Conservation (phyloP, 2,888 invertebrate genomes). For the Tupiocoris notatus region DNA sequence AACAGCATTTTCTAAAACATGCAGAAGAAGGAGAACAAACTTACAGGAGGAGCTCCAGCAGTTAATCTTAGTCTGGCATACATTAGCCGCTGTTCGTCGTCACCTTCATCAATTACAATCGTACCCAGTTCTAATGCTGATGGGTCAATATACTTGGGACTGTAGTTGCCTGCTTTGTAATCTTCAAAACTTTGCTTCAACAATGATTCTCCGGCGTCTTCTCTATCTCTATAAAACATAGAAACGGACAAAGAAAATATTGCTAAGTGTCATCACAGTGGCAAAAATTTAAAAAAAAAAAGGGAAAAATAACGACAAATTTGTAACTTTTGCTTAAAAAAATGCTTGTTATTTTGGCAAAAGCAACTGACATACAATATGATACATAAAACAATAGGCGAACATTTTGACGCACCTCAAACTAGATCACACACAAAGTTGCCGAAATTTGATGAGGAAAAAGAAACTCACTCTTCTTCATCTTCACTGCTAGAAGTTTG, state of each 20-base stretch:
- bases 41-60: slow-evolving; percentile 24
- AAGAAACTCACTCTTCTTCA: slow-evolving; percentile 1
- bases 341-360: neutral
- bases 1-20: no score
- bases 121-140: slow-evolving; percentile 72
- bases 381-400: neutral
- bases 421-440: no score
- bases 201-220: slow-evolving; percentile 58
- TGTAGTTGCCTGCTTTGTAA: slow-evolving; percentile 81
- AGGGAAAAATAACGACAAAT: no score
- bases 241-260: no score
- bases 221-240: no score
- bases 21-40: no score
- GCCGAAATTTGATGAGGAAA: no score
- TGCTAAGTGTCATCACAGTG: no score
- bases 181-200: slow-evolving; percentile 63
- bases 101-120: slow-evolving; percentile 70
- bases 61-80: slow-evolving; percentile 40
- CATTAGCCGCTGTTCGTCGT: slow-evolving; percentile 69
- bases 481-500: slow-evolving; percentile 52
- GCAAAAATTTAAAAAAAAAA: no score
- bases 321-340: no score
- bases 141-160: slow-evolving; percentile 67
- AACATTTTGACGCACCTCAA: no score
- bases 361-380: neutral